Evolutionary conservation across 2,888 invertebrate genomes (phyloP).

Genomic region (Limnephilus marmoratus): DNA sequence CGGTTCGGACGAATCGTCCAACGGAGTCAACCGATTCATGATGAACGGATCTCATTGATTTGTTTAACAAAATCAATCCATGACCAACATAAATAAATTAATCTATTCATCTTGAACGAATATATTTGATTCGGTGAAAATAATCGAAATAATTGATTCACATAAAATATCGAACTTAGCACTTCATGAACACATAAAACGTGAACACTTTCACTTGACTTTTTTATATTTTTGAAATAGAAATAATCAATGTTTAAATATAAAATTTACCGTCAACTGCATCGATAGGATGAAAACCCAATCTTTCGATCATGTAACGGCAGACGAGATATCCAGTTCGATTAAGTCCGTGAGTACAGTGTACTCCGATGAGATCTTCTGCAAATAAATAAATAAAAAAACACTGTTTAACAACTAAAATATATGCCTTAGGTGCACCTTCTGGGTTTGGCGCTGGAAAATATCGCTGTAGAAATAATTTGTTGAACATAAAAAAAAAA

Average conservation of each 20-base stretch:
- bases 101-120: background rate
- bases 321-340: conserved; percentile 89
- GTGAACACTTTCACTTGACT: background rate
- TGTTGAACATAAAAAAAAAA: background rate
- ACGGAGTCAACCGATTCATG: no score
- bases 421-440: background rate
- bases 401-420: background rate
- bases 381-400: conserved; percentile 68
- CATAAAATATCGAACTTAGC: background rate
- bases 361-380: conserved; percentile 86
- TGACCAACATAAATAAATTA: background rate
- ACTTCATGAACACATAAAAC: background rate
- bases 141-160: background rate
- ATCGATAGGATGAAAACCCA: conserved; percentile 76
- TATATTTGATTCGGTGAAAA: background rate
- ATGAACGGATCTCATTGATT: background rate
- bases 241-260: background rate
- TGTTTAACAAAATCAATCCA: background rate
- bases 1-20: no score
- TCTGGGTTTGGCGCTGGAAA: background rate
- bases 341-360: conserved; percentile 90
- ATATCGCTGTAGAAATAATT: background rate
- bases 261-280: conserved; percentile 79
- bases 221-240: background rate
- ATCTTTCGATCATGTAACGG: conserved; percentile 82